Percentiles rank a stretch among this genome's conserved stretches.
These are phyloP conservation scores for Rhodinocichla rosea DNA, from an alignment of 2,113 vertebrate species.

Conservation along the genomic window DNA sequence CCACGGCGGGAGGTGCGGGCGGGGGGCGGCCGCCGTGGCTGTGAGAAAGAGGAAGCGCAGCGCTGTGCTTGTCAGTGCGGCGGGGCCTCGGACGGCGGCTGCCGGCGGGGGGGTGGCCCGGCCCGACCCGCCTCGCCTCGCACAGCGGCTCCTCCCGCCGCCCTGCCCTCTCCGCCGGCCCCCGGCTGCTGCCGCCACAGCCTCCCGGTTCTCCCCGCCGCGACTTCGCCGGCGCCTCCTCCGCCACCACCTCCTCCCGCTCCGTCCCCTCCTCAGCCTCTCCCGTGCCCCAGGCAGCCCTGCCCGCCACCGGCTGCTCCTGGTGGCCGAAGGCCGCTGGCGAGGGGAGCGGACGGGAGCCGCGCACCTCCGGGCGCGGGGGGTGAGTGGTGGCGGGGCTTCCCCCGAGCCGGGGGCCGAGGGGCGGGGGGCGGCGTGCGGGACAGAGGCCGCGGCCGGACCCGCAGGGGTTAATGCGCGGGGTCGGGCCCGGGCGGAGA, in stretches of 20 bases:
- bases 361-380: not conserved
- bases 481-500: not conserved
- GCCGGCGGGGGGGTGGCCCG: not conserved
- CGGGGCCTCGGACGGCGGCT: not conserved
- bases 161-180: not conserved
- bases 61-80: not conserved
- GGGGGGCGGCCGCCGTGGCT: not conserved
- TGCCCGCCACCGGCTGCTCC: not conserved
- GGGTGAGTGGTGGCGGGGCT: not conserved
- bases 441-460: not conserved
- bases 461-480: not conserved
- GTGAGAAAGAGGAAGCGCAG: conserved; percentile 61
- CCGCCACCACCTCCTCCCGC: not conserved
- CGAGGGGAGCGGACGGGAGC: not conserved
- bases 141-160: not conserved
- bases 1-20: not conserved
- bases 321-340: not conserved
- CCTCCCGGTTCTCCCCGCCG: not conserved
- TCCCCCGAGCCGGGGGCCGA: not conserved
- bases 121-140: not conserved
- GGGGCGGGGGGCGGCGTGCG: not conserved
- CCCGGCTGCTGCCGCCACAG: not conserved
- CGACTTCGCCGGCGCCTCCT: not conserved
- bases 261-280: not conserved
- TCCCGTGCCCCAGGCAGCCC: not conserved